A percentile compares a stretch with the other conserved stretches of the same genome.
Conservation (phyloP, 1,140 invertebrate genomes). For the Magallana gigas region DNA sequence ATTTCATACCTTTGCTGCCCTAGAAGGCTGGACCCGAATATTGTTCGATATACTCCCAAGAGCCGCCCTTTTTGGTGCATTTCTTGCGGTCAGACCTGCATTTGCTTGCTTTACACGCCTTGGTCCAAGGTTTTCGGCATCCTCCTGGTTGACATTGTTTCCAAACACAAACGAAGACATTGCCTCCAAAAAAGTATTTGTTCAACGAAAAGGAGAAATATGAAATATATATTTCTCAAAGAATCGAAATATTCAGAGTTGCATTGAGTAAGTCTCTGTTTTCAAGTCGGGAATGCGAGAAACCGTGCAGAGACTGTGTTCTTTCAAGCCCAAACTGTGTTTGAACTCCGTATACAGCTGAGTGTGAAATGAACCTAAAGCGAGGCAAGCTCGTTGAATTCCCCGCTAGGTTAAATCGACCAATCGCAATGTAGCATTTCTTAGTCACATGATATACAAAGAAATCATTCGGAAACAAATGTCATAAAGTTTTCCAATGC, state of each 20-base stretch:
- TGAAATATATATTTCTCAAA: conserved; percentile 27
- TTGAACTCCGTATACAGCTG: conserved; percentile 53
- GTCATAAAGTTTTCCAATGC: too few species aligned
- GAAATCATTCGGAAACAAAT: neutral
- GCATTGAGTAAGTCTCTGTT: conserved; percentile 18
- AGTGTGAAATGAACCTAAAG: conserved; percentile 50
- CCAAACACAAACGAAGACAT: conserved; percentile 32
- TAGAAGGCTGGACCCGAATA: conserved; percentile 71
- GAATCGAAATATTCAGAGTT: neutral
- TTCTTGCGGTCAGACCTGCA: conserved; percentile 41
- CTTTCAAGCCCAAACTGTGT: conserved; percentile 48
- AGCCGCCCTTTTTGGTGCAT: conserved; percentile 71
- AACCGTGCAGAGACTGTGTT: conserved; percentile 32
- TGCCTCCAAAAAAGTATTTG: conserved; percentile 52
- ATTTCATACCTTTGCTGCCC: conserved; percentile 71
- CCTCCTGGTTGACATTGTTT: conserved; percentile 45
- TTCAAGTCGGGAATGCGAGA: neutral
- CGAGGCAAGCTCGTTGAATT: conserved; percentile 68
- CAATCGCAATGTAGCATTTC: conserved; percentile 65
- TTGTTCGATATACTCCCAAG: conserved; percentile 74
- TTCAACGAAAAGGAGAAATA: conserved; percentile 52
- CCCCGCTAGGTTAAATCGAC: conserved; percentile 67
- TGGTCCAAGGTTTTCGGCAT: conserved; percentile 59
- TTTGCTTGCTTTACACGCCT: conserved; percentile 49
- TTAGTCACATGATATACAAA: conserved; percentile 64